Percentiles rank a stretch among this genome's conserved stretches.
These are phyloP conservation scores for Saturnia pavonia DNA, from an alignment of 2,888 invertebrate species.

Conservation along the genomic window DNA sequence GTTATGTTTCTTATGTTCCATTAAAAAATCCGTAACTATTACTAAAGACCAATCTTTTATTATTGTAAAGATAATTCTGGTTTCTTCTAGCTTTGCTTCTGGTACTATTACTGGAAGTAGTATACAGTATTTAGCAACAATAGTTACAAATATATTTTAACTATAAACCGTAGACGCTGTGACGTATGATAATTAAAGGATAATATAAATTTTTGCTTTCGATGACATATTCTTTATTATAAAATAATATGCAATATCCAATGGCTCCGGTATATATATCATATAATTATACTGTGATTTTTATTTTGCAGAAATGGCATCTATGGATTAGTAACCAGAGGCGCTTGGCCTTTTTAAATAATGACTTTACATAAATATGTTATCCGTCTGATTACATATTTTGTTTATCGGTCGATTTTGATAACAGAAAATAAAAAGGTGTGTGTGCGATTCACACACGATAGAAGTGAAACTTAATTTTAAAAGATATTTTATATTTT, in stretches of 20 bases:
- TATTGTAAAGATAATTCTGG: background rate
- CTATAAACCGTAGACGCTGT: too few species aligned
- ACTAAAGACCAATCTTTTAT: background rate
- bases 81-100: too few species aligned
- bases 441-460: too few species aligned
- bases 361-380: conserved; percentile 17
- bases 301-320: conserved; percentile 42
- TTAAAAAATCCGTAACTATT: background rate
- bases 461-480: too few species aligned
- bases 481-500: too few species aligned
- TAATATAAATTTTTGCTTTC: too few species aligned
- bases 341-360: conserved; percentile 48
- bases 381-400: background rate
- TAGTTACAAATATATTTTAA: too few species aligned
- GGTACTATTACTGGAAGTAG: background rate
- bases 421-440: background rate
- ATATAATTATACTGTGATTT: conserved; percentile 1
- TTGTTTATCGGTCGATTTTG: background rate
- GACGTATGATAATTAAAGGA: too few species aligned
- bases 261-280: too few species aligned
- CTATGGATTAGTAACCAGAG: conserved; percentile 40
- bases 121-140: background rate
- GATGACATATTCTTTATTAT: too few species aligned
- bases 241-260: too few species aligned
- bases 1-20: background rate